These are phyloP conservation scores for Tiphia femorata DNA, from an alignment of 2,888 invertebrate species.

Conservation along the genomic window DNA sequence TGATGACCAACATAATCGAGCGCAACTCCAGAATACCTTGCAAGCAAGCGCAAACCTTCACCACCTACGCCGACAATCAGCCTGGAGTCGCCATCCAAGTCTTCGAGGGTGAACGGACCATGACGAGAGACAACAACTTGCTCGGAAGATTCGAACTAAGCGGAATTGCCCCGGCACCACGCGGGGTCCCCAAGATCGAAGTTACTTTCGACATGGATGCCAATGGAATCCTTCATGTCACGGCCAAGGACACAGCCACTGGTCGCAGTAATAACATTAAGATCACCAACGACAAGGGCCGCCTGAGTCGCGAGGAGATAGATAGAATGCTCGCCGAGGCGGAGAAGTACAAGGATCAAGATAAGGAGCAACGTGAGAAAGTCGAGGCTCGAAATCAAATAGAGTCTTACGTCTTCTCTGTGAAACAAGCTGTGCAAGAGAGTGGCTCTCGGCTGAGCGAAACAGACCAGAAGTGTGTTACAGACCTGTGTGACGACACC, in stretches of 20 bases:
- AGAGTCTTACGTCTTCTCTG: slow-evolving; percentile 79
- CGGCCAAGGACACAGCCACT: slow-evolving; percentile 74
- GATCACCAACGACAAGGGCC: slow-evolving; percentile 86
- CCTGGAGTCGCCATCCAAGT: slow-evolving; percentile 74
- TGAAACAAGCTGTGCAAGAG: slow-evolving; percentile 79
- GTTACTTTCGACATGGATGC: slow-evolving; percentile 84
- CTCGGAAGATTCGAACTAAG: slow-evolving; percentile 76
- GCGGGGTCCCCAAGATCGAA: slow-evolving; percentile 78
- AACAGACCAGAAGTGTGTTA: slow-evolving; percentile 66
- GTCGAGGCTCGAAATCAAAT: slow-evolving; percentile 79
- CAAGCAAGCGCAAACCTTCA: slow-evolving; percentile 73
- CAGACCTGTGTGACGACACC: slow-evolving; percentile 73
- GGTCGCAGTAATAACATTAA: slow-evolving; percentile 84
- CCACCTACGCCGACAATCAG: slow-evolving; percentile 78
- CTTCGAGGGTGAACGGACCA: slow-evolving; percentile 80
- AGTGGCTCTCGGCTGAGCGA: slow-evolving; percentile 73
- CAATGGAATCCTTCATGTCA: too few relatives aligned
- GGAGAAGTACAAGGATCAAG: slow-evolving; percentile 80
- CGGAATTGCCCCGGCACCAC: slow-evolving; percentile 79
- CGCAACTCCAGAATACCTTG: slow-evolving; percentile 72
- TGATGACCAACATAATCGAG: slow-evolving; percentile 77
- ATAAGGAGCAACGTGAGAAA: slow-evolving; percentile 77
- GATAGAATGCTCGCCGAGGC: slow-evolving; percentile 84
- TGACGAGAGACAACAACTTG: slow-evolving; percentile 83
- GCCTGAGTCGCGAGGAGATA: slow-evolving; percentile 85